Base-by-base conservation (phyloP, 2,113 vertebrate species). In the Lethenteron reissneri region DNA sequence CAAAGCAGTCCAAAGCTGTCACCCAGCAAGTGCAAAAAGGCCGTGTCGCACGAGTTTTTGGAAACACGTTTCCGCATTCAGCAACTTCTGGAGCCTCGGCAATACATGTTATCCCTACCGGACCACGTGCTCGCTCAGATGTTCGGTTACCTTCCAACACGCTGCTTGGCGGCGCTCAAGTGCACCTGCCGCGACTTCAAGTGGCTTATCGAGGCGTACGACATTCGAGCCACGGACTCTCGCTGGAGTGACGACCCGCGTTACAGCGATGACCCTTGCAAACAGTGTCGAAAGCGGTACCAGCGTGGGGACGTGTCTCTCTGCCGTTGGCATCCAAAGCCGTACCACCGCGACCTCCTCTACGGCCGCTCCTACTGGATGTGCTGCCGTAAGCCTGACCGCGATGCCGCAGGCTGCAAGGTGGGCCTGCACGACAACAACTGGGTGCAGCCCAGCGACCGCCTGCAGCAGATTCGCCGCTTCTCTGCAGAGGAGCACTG, bases 331-430 rank as follows among this genome's bases (percentile, higher is more conserved):
- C 92, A 95, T 80, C 90, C 91, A 78, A 97, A 96, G 78, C 92
- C 92, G 80, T 97, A 95, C 82, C 92, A 97, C 87, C 92, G 94
- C 7, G 92, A 97, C 85, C 83, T 97, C 81, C 91, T 91, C 83
- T 97, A 97, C 0, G 92, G 92, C 81, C 86, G 92, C 2, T 97
- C 92, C 68, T 97, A 97, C 76, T 97, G 92, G 92, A 96, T 97
- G 91, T 97, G 92, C 77, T 97, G 92, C 79, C 86, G 92, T 2
- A 78, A 87, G 4, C 81, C 87, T 0, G 90, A 96, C 12, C 85
- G 86, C 1, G 88, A 94, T 70, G 89, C 92, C 0, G 89, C 89
- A 0, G 92, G 92, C 7, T 97, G 92, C 76, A 80, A 88, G 11
- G 83, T 94, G 7, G 91, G 90, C 4, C 81, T 97, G 70, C 92